Evolutionary conservation across 2,888 invertebrate species (phyloP), one percentile per base, ranked within the genome.

Genomic region (Cylindroiulus punctatus): DNA sequence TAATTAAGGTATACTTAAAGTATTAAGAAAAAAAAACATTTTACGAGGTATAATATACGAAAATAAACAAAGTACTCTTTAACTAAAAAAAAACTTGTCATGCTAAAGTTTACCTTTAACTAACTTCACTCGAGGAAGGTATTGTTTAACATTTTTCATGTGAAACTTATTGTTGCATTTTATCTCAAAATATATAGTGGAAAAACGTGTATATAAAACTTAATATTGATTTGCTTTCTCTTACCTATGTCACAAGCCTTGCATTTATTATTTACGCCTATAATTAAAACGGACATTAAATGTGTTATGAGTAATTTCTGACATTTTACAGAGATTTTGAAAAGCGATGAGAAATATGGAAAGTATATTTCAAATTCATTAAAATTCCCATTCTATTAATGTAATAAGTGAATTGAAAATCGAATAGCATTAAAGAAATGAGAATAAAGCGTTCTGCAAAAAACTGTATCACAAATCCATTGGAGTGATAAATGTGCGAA

Each of bases 201-300:
- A 76, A 30, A 76, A 30, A 26, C 32, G 76, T 76, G 26, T n/a
- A 52, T 76, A 76, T 76, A 76, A 76, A 76, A 76, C 76, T 76
- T 30, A 76, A 76, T 76, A 76, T 76, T 76, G 76, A 76, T 76
- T 76, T 76, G 26, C 76, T 30, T 76, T 76, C 76, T 76, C 76
- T 76, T 76, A 76, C 76, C 76, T 76, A 76, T 17, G 30, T 76
- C 76, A 32, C 76, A 76, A 76, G 76, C 76, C 76, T 76, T 76
- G 76, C 76, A 76, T 76, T 76, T 76, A 76, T 17, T 76, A 76
- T 76, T 76, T 76, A 76, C 76, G 76, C 76, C 76, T 76, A 76
- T 76, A 76, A 76, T 76, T 76, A 76, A 76, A 76, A 76, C 17
- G 76, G 76, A 76, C 76, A 76, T 76, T 76, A 76, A 76, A 76